Conservation (phyloP, 64 coral and sea anemone species). For the Exaiptasia diaphana region DNA sequence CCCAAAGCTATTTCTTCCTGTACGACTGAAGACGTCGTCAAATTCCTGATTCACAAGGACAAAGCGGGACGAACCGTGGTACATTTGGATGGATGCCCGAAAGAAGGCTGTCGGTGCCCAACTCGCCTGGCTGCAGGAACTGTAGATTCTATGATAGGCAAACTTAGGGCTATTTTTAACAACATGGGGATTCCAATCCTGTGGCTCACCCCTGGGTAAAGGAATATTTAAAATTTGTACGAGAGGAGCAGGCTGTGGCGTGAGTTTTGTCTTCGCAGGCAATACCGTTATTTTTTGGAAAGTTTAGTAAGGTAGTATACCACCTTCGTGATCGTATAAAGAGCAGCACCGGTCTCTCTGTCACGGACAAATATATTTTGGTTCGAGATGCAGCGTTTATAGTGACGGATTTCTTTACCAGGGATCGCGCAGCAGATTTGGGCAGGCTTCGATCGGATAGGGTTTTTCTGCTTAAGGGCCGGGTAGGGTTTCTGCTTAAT, state of each 20-base stretch:
- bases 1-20: background rate
- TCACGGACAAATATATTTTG: conserved; percentile 23
- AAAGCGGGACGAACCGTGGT: background rate
- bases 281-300: conserved; percentile 17
- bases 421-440: conserved; percentile 40
- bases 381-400: conserved; percentile 29
- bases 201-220: conserved; percentile 33
- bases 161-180: conserved; percentile 39
- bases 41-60: conserved; percentile 7
- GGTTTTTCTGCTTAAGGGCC: conserved; percentile 15
- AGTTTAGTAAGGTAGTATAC: background rate
- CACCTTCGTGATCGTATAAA: background rate
- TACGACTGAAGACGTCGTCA: background rate
- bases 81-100: background rate
- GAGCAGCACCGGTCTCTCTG: background rate
- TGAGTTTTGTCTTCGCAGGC: conserved; percentile 15
- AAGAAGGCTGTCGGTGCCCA: background rate
- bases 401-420: conserved; percentile 41
- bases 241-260: background rate
- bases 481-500: background rate
- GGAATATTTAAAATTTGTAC: conserved; percentile 23
- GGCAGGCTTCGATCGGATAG: background rate
- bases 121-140: background rate
- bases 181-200: conserved; percentile 31
- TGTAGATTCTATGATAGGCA: background rate